Evolutionary conservation across 2,113 vertebrate species (phyloP).

Genomic region (Trogon melanurus): DNA sequence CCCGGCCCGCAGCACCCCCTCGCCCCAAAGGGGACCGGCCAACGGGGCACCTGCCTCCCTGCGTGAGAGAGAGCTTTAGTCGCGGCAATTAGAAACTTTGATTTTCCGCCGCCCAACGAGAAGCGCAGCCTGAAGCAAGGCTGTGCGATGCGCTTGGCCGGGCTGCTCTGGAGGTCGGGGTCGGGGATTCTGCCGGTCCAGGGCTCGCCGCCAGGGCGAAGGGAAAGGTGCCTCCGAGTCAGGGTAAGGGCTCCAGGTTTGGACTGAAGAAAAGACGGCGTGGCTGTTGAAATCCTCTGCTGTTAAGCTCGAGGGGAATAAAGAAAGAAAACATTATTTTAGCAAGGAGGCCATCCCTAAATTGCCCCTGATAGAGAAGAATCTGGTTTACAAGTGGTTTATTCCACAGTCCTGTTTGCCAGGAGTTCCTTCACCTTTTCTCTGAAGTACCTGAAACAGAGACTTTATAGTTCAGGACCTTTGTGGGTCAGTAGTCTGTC

Average conservation of each 20-base stretch:
- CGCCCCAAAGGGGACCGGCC: neutral
- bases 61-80: neutral
- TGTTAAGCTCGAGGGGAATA: rapidly evolving
- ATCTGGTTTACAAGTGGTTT: neutral
- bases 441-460: neutral
- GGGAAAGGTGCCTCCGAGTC: neutral
- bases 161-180: neutral
- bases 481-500: neutral
- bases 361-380: neutral
- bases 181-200: neutral
- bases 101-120: neutral
- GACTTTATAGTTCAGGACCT: neutral
- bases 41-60: too few species aligned
- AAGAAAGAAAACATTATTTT: neutral
- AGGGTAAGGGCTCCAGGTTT: neutral
- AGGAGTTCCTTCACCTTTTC: neutral
- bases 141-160: rapidly evolving
- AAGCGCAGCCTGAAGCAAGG: neutral
- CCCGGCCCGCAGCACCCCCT: neutral
- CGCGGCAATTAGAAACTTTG: neutral
- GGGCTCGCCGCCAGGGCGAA: neutral
- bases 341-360: neutral
- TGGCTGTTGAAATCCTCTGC: neutral
- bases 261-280: neutral
- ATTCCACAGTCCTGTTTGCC: neutral